phyloP scores from a whole-genome alignment of 2,888 invertebrate genomes.

The Caenorhabditis afra region DNA sequence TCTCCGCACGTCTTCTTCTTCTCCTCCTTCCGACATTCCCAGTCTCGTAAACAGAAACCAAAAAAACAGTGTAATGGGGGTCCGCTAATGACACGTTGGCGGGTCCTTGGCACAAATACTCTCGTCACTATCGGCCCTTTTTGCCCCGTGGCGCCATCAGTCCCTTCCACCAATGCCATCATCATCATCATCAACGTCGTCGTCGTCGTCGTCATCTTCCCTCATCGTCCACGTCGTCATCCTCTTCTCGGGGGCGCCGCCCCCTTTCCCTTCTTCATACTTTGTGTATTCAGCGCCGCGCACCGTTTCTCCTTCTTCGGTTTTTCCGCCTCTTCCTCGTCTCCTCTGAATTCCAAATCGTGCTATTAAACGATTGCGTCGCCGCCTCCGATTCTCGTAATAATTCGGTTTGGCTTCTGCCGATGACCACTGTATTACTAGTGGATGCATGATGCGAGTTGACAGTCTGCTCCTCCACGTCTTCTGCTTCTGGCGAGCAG shows the following conservation, averaged over 20 bases:
- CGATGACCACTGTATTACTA: slow-evolving; percentile 14
- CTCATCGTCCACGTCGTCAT: no score
- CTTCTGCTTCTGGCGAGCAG: neutral
- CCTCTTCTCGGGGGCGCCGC: slow-evolving; percentile 19
- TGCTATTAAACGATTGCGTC: slow-evolving; percentile 49
- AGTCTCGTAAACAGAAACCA: slow-evolving; percentile 19
- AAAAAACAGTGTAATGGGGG: slow-evolving; percentile 12
- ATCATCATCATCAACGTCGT: slow-evolving; percentile 26
- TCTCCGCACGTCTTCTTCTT: no score
- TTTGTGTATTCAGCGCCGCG: slow-evolving; percentile 29
- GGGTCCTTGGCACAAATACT: slow-evolving; percentile 56
- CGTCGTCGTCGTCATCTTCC: no score
- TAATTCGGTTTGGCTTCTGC: slow-evolving; percentile 22
- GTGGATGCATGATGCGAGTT: slow-evolving; percentile 17
- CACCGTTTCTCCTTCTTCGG: slow-evolving; percentile 18
- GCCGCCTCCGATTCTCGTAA: slow-evolving; percentile 22
- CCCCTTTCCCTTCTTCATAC: slow-evolving; percentile 21
- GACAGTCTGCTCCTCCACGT: slow-evolving; percentile 1
- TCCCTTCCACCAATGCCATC: slow-evolving; percentile 42
- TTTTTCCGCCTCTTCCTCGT: neutral
- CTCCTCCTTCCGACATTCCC: slow-evolving; percentile 10
- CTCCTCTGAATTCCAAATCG: slow-evolving; percentile 13
- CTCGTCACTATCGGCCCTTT: slow-evolving; percentile 25
- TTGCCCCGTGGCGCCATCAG: slow-evolving; percentile 27
- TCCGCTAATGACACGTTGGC: slow-evolving; percentile 39